Evolutionary conservation across 1,140 invertebrate species (phyloP).

Genomic region (Papilio aristodemus): DNA sequence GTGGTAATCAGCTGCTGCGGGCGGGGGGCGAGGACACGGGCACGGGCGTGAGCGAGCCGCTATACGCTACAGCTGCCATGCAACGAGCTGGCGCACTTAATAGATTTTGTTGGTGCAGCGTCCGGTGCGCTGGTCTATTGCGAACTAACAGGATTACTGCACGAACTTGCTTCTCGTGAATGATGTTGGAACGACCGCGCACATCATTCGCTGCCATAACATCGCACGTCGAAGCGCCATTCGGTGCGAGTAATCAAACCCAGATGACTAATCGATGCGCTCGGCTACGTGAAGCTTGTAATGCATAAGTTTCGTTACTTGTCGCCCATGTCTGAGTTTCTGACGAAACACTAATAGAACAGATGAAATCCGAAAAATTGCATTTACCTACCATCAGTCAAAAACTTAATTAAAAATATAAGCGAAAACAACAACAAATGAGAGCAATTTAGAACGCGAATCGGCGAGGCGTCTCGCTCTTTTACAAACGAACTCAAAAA

Average conservation of each 20-base stretch:
- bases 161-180: conserved; percentile 65
- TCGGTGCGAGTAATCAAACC: conserved; percentile 36
- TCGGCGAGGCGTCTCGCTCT: conserved; percentile 28
- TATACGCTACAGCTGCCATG: conserved; percentile 60
- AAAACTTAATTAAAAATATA: background rate
- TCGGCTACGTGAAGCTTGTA: background rate
- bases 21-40: conserved; percentile 58
- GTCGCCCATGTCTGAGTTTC: background rate
- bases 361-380: background rate
- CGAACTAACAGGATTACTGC: conserved; percentile 74
- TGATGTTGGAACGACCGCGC: conserved; percentile 52
- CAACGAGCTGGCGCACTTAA: conserved; percentile 74
- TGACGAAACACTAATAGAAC: background rate
- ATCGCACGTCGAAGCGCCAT: background rate
- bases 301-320: background rate
- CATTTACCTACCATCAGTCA: background rate
- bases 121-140: conserved; percentile 65
- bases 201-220: conserved; percentile 40
- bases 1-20: conserved; percentile 69
- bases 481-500: conserved; percentile 46
- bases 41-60: conserved; percentile 53
- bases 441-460: conserved; percentile 3
- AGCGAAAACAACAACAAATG: background rate
- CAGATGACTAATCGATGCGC: background rate
- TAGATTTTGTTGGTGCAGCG: conserved; percentile 73